Conservation (phyloP, 2,888 invertebrate species). For the Aporophyla nigra region DNA sequence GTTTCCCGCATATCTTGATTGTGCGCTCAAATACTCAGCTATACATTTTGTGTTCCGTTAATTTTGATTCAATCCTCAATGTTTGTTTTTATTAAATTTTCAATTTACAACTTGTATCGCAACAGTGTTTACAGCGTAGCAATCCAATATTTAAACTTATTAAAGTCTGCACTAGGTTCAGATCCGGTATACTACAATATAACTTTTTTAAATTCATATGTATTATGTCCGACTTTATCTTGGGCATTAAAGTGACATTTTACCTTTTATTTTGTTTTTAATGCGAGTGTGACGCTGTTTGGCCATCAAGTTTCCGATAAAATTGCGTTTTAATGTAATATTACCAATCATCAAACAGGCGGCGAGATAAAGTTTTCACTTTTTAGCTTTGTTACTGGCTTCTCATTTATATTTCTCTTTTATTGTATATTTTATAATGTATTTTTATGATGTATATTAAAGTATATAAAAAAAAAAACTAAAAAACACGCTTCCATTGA, state of each 20-base stretch:
- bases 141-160: background rate
- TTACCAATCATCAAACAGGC: too few relatives aligned
- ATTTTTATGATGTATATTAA: too few relatives aligned
- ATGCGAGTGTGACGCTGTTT: too few relatives aligned
- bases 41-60: constrained; percentile 72
- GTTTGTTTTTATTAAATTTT: constrained; percentile 62
- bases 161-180: background rate
- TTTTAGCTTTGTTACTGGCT: too few relatives aligned
- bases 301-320: too few relatives aligned
- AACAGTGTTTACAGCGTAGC: background rate
- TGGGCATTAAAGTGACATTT: background rate
- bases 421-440: too few relatives aligned
- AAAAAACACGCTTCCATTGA: too few relatives aligned
- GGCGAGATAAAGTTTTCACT: too few relatives aligned
- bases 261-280: too few relatives aligned
- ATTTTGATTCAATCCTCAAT: constrained; percentile 70
- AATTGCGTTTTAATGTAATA: too few relatives aligned
- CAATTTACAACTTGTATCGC: constrained; percentile 14
- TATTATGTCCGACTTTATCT: background rate
- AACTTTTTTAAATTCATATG: background rate
- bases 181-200: background rate
- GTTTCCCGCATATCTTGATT: constrained; percentile 84
- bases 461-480: too few relatives aligned
- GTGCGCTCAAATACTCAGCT: constrained; percentile 79
- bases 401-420: too few relatives aligned